A percentile compares a stretch with the other conserved stretches of the same genome.
These are phyloP conservation scores for Cliona cf. orientalis DNA, from an alignment of 37 sponge, comb jelly and placozoan species.

Conservation along the genomic window DNA sequence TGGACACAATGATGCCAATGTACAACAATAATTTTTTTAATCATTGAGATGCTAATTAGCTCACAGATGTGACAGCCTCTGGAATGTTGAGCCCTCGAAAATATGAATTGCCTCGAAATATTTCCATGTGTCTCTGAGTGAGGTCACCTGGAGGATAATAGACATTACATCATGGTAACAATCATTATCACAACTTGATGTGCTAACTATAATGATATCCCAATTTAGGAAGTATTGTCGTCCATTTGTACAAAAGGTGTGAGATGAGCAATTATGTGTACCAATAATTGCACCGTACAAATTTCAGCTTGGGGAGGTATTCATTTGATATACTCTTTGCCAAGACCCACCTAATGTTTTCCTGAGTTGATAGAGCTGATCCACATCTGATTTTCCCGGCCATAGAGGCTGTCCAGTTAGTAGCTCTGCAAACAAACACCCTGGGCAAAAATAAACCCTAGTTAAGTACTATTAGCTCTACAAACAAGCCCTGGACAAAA, in stretches of 20 bases:
- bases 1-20: too few species aligned
- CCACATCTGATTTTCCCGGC: conserved; percentile 97
- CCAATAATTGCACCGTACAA: not conserved
- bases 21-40: not conserved
- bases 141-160: conserved; percentile 76
- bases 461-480: not conserved
- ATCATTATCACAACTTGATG: not conserved
- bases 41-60: not conserved
- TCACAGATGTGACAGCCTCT: conserved; percentile 68
- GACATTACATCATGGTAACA: not conserved
- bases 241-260: too few species aligned
- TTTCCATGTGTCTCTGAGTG: conserved; percentile 88
- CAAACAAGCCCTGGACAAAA: not conserved
- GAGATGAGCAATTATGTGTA: not conserved
- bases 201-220: too few species aligned
- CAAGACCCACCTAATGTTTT: conserved; percentile 77
- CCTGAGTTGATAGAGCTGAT: conserved; percentile 91
- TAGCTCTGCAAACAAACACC: conserved; percentile 97
- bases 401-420: conserved; percentile 90
- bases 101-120: conserved; percentile 82
- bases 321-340: not conserved
- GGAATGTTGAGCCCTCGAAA: conserved; percentile 90
- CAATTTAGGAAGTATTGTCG: too few species aligned
- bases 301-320: too few species aligned
- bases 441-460: conserved; percentile 20